phyloP scores from a whole-genome alignment of 53 echinoderm and acorn worm species.

The Temnopleurus reevesii region DNA sequence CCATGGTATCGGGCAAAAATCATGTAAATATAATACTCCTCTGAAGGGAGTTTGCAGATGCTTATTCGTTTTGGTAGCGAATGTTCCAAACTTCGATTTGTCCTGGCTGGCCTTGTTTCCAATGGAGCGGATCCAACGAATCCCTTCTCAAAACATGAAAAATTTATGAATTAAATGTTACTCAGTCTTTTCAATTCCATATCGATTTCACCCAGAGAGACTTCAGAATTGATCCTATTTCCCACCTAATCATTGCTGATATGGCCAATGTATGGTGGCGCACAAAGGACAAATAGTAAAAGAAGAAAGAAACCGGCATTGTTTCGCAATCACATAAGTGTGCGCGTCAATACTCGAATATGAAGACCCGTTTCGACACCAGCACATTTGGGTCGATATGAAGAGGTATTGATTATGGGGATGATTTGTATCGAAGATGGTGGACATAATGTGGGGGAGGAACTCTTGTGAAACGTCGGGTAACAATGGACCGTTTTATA shows the following conservation, averaged over 20 bases:
- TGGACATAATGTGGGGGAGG: neutral
- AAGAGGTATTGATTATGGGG: neutral
- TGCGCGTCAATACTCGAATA: neutral
- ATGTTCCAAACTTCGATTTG: too few species aligned
- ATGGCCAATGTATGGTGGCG: neutral
- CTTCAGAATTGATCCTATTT: neutral
- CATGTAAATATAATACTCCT: too few species aligned
- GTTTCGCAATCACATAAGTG: neutral
- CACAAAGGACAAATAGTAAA: neutral
- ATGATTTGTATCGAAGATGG: neutral
- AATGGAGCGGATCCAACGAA: too few species aligned
- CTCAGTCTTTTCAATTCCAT: neutral
- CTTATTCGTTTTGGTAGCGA: too few species aligned
- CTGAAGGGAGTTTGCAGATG: too few species aligned
- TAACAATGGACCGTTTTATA: neutral
- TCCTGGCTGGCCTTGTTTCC: too few species aligned
- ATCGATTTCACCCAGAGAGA: neutral
- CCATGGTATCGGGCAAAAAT: too few species aligned
- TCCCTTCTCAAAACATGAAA: too few species aligned
- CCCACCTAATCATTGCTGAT: neutral
- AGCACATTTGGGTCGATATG: neutral
- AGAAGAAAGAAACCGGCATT: neutral
- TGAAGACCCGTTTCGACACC: neutral
- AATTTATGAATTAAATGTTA: neutral
- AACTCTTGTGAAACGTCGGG: neutral